Evolutionary conservation across 2,113 vertebrate species (phyloP), one percentile per base, ranked within the genome.

Genomic region (Hydrochoerus hydrochaeris): DNA sequence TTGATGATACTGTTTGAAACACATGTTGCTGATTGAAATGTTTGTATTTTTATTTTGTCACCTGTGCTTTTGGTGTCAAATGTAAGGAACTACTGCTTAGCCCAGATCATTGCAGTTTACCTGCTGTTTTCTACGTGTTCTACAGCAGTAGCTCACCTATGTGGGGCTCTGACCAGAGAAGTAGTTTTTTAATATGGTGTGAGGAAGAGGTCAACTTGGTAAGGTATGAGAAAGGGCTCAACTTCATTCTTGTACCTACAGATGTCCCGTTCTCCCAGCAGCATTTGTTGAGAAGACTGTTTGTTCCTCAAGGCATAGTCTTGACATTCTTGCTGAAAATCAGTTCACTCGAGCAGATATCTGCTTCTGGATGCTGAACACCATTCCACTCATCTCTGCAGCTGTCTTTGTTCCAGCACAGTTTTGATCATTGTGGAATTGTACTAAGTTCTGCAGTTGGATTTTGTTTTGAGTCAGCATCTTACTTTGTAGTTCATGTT

Each of bases 101-200:
- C 41, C 32, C 60, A 24, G 84, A 11, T 24, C 60, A 24, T 14
- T 41, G 14, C 30, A 12, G 32, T 13, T 35, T n/a, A 24, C 63
- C 62, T 67, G 41, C 19, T 17, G 57, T 12, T n/a, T 32, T 16
- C 57, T 24, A 75, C 41, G 58, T 12, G 28, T 3, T 9, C 10
- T 14, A 0, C 0, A 11, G 54, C 0, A 9, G 0, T 1, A 3
- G 44, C 30, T 19, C n/a, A 17, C 1, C 0, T 0, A 0, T 2
- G 4, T 3, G 5, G 44, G 46, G 4, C 63, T 57, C 0, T 0
- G 46, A 5, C 7, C 9, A 1, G 7, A 1, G 58, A 3, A 58
- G 2, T 19, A 24, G 0, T n/a, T 7, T 5, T 1, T 3, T 0
- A 3, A n/a, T 0, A 0, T 1, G 28, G 73, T 6, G 17, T 16